A percentile compares a stretch with the other conserved stretches of the same genome.
phyloP scores from a whole-genome alignment of 2,797 vertebrate species.

The Lutjanus argentimaculatus region DNA sequence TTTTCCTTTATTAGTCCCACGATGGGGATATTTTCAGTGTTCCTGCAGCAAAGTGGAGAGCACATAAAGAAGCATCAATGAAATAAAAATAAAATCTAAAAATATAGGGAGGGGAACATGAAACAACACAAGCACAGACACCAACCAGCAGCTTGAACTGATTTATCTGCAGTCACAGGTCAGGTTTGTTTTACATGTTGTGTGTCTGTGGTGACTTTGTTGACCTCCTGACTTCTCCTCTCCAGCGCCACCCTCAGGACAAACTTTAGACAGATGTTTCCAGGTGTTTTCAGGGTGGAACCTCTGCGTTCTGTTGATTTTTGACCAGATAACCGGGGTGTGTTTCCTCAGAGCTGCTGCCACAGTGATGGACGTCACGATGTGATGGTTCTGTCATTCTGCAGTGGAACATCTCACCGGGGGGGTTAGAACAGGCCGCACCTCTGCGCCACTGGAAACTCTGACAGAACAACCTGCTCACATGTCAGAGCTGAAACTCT shows the following conservation, averaged over 20 bases:
- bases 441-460: slow-evolving; percentile 39
- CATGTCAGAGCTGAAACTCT: background rate
- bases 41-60: no score
- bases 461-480: background rate
- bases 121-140: no score
- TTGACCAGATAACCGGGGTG: slow-evolving; percentile 2
- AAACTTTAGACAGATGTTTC: slow-evolving; percentile 1
- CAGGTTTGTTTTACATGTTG: no score
- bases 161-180: no score
- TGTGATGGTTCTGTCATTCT: slow-evolving; percentile 1
- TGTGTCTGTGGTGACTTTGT: no score
- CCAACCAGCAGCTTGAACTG: no score
- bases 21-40: no score
- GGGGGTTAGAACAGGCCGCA: slow-evolving; percentile 25
- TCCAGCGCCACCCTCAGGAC: background rate
- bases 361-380: background rate
- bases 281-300: background rate
- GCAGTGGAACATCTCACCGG: slow-evolving; percentile 40
- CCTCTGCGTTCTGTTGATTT: slow-evolving; percentile 26
- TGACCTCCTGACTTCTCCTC: no score
- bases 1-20: no score
- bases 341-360: slow-evolving; percentile 31
- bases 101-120: no score
- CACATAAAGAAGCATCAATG: no score
- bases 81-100: no score